A percentile compares a stretch with the other conserved stretches of the same genome.
Conservation (phyloP, 2,113 vertebrate species). For the Xiphias gladius region DNA sequence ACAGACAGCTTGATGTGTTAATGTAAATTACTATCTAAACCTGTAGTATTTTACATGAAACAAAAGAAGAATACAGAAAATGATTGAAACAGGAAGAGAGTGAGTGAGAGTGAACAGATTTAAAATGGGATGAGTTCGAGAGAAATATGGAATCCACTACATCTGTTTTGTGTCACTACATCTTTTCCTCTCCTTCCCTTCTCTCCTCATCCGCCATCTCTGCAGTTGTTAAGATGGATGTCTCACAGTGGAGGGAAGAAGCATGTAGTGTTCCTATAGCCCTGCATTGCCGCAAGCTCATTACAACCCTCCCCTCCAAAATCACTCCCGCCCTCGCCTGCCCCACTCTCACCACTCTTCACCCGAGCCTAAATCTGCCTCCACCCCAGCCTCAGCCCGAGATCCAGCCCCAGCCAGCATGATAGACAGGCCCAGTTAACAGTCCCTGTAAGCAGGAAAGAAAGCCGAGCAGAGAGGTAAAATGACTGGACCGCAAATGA, state of each 20-base stretch:
- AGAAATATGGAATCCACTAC: conserved; percentile 55
- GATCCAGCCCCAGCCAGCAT: conserved; percentile 74
- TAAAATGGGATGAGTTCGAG: conserved; percentile 32
- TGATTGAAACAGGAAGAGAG: conserved; percentile 28
- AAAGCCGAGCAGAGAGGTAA: conserved; percentile 79
- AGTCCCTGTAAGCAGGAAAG: conserved; percentile 80
- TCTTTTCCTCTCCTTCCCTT: conserved; percentile 43
- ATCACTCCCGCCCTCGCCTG: conserved; percentile 58
- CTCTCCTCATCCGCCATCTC: conserved; percentile 55
- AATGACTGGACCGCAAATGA: conserved; percentile 87
- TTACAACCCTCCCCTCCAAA: conserved; percentile 69
- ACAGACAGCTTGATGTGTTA: conserved; percentile 31
- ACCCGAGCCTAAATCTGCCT: conserved; percentile 72
- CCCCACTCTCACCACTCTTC: conserved; percentile 58
- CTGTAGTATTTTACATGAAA: conserved; percentile 35
- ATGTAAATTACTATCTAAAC: conserved; percentile 22
- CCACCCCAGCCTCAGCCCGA: conserved; percentile 51
- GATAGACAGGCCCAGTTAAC: conserved; percentile 85
- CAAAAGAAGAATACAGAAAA: conserved; percentile 22
- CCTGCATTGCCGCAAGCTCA: conserved; percentile 75
- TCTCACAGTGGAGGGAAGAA: conserved; percentile 71
- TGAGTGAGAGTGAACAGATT: conserved; percentile 47
- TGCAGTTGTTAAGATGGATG: conserved; percentile 80
- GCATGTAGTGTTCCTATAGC: conserved; percentile 71
- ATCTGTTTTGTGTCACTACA: conserved; percentile 60